Conservation (phyloP, 2,888 invertebrate species). For the Rhamnusium bicolor region DNA sequence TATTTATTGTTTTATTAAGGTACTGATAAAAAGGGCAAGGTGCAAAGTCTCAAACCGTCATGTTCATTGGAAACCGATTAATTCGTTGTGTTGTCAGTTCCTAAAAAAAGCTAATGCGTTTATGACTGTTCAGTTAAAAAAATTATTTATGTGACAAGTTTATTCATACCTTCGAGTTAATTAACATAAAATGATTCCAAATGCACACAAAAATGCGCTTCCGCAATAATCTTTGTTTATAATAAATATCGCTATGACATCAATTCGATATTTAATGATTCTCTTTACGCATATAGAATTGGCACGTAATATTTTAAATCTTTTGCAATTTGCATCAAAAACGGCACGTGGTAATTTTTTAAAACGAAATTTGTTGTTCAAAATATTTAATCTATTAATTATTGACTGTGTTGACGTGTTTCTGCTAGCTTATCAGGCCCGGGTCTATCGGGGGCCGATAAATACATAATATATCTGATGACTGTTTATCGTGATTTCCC, state of each 20-base stretch:
- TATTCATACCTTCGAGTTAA: not conserved
- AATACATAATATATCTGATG: no score
- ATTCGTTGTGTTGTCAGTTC: not conserved
- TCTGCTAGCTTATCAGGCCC: not conserved
- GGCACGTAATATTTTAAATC: not conserved
- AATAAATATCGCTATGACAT: not conserved
- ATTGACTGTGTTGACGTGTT: not conserved
- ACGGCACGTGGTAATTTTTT: constrained; percentile 27
- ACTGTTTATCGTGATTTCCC: no score
- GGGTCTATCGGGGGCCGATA: no score
- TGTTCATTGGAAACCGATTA: not conserved
- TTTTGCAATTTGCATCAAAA: not conserved
- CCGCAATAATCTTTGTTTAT: not conserved
- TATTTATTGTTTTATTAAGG: not conserved
- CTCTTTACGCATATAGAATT: not conserved
- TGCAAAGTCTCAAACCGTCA: not conserved
- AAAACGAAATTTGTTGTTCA: not conserved
- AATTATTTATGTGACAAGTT: not conserved
- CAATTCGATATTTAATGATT: not conserved
- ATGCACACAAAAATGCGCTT: not conserved
- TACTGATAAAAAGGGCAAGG: not conserved
- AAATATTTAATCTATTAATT: constrained; percentile 1
- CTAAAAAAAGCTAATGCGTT: not conserved
- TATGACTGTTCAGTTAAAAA: not conserved
- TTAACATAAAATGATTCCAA: not conserved